Conservation (phyloP, 2,113 vertebrate genomes). For the Cathartes aura region DNA sequence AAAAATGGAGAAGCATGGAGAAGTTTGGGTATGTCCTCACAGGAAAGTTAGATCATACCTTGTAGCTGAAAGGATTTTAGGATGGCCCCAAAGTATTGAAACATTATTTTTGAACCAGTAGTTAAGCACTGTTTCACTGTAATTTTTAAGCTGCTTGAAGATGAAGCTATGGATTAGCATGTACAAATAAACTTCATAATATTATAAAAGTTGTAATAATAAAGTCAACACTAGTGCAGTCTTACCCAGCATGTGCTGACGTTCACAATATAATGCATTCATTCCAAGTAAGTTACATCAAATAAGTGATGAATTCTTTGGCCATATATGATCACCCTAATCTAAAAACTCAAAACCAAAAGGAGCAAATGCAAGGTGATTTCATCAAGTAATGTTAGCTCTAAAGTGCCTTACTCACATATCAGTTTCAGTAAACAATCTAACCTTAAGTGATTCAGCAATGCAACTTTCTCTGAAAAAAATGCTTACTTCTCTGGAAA, state of each 20-base stretch:
- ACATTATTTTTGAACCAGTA: not conserved
- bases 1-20: not conserved
- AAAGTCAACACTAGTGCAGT: not conserved
- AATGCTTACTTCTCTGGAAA: not conserved
- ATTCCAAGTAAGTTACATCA: not conserved
- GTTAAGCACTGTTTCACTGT: not conserved
- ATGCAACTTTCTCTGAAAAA: not conserved
- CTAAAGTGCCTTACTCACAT: not conserved
- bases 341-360: not conserved
- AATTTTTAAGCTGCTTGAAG: not conserved
- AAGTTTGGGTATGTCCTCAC: not conserved
- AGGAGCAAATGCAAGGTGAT: not conserved
- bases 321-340: not conserved
- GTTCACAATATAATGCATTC: accelerated
- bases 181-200: not conserved
- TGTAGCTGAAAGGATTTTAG: not conserved
- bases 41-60: not conserved
- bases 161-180: not conserved
- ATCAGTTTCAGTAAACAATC: not conserved
- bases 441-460: not conserved
- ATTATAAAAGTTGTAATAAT: not conserved
- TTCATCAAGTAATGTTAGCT: not conserved
- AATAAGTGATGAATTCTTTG: not conserved
- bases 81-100: not conserved
- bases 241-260: accelerated